phyloP scores from a whole-genome alignment of 2,113 vertebrate species.

The Zosterops japonicus region DNA sequence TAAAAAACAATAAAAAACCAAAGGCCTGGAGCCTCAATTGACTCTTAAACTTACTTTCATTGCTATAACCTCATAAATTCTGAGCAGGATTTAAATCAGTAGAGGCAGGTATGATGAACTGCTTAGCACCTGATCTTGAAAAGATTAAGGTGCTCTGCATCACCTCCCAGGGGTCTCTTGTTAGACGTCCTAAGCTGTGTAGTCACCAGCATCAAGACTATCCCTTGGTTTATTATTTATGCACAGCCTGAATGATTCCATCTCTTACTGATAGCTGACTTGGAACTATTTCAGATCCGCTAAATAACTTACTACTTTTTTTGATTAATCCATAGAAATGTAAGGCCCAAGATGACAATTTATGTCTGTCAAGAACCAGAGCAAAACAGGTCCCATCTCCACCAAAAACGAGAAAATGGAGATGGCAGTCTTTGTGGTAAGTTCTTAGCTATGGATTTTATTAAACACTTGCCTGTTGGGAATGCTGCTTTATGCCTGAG shows the following conservation, averaged over 20 bases:
- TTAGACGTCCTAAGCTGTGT: not conserved
- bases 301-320: not conserved
- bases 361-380: constrained; percentile 90
- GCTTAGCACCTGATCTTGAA: not conserved
- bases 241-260: not conserved
- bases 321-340: constrained; percentile 74
- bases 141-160: not conserved
- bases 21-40: not conserved
- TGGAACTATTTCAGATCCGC: not conserved
- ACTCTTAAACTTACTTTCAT: not conserved
- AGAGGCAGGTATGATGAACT: not conserved
- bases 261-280: not conserved
- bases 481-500: not conserved
- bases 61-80: not conserved
- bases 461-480: not conserved
- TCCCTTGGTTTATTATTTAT: not conserved
- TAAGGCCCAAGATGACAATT: constrained; percentile 91
- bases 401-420: constrained; percentile 73
- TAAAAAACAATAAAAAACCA: not conserved
- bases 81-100: not conserved
- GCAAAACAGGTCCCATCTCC: constrained; percentile 75
- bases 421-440: constrained; percentile 76
- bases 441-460: not conserved
- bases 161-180: not conserved
- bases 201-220: not conserved